Base-by-base conservation (phyloP, 2,888 invertebrate genomes). In the Julus scandinavius region DNA sequence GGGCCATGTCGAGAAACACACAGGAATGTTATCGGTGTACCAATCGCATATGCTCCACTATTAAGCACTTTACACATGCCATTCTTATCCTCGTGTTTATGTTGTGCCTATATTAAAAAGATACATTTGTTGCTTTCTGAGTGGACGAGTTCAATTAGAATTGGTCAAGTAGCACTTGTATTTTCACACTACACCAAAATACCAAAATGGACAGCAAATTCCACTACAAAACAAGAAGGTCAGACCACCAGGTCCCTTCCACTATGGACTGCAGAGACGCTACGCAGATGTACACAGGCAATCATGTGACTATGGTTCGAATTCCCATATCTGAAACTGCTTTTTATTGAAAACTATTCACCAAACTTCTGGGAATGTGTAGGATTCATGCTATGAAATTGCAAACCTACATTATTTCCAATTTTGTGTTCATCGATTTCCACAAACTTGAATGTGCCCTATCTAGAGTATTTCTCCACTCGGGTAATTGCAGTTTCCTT, bases 61-160 rank as follows among this genome's bases (percentile, higher is more conserved):
- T 54, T 54, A 54, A 54, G 54, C 54, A 54, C 54, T 54, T 54
- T 63, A 63, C 17, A 63, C 13, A 63, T 63, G 63, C 63, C 63
- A 63, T 63, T 63, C 63, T 63, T 63, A 63, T 63, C 63, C 7
- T 2, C 63, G 4, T 63, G 63, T 63, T 63, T 63, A 63, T 54
- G 54, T 54, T 17, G 54, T 54, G 54, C 15, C 54, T 54, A 54
- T 54, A 15, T 54, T 15, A 54, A 17, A 54, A 54, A 54, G 54
- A 54, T 54, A 54, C 54, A 54, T 15, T 15, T 13, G 54, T 54
- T 13, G 54, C 54, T 54, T 54, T 54, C 17, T 54, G 54, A 54
- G 54, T 54, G 54, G 63, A 63, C 63, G 17, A 63, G n/a, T 63
- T 63, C 63, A 63, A 63, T 63, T 5, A n/a, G 63, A n/a, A 63